These are phyloP conservation scores for Patiria miniata DNA, from an alignment of 35 echinoderm and acorn worm species.

Conservation along the genomic window DNA sequence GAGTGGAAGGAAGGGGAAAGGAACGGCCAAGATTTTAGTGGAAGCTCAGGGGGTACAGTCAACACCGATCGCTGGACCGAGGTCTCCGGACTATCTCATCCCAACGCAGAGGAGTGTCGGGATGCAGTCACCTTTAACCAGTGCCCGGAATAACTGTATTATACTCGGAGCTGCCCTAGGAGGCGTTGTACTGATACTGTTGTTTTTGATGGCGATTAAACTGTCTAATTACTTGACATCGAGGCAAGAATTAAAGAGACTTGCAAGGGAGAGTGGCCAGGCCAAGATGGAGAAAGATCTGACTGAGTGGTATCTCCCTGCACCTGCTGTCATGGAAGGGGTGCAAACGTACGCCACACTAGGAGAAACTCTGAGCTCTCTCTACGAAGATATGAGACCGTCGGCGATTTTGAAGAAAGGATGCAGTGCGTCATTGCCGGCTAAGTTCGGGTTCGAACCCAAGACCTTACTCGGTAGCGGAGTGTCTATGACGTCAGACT, in stretches of 20 bases:
- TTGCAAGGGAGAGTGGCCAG: no score
- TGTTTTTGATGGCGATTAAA: no score
- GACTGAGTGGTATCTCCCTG: no score
- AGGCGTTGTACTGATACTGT: no score
- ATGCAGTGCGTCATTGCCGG: background rate
- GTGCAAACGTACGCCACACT: background rate
- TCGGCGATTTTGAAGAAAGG: background rate
- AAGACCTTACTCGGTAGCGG: background rate
- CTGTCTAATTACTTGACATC: no score
- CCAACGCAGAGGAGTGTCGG: no score
- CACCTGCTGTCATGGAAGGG: no score
- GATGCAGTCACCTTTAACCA: no score
- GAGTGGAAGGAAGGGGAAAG: background rate
- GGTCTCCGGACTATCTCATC: background rate
- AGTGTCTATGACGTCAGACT: background rate
- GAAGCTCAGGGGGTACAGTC: background rate
- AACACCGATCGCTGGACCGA: background rate
- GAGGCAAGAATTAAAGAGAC: no score
- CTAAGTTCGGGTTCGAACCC: background rate
- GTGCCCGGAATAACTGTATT: no score
- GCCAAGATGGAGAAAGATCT: no score
- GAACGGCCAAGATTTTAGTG: background rate
- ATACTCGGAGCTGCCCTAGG: no score
- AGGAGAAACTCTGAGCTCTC: background rate
- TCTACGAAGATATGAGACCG: background rate